Evolutionary conservation across 2,888 invertebrate species (phyloP), one percentile per base, ranked within the genome.

Genomic region (Andrena dorsata): DNA sequence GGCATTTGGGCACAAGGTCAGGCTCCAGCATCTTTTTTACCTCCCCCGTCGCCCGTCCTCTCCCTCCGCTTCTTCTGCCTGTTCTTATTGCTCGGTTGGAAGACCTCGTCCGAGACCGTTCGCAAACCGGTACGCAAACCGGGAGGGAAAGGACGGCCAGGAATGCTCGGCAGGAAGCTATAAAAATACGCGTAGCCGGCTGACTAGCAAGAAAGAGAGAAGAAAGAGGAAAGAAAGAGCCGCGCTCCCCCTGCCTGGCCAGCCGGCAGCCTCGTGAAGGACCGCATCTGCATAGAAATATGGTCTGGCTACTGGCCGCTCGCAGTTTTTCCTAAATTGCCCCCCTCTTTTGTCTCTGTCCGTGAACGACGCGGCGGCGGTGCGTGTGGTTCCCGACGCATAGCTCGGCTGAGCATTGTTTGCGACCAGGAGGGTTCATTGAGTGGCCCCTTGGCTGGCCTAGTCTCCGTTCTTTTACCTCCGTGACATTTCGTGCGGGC

Each of bases 1-100:
- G 84, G 89, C 88, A 89, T 90, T 90, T 84, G 86, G 86, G 89
- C 86, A 89, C 90, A 90, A 90, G 90, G 90, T 90, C 90, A 85
- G 60, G 61, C 74, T 65, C 63, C 75, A 72, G 65, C 72, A 68
- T 72, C 82, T 84, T 79, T 83, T 86, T 75, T 74, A 64, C 49
- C 72, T 56, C 20, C 26, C 51, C 58, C 49, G 70, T 41, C 41
- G 7, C 30, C 4, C 30, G 28, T n/a, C 41, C 20, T 58, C 41
- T 32, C 49, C 65, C 58, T 41, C 69, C 56, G 69, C 72, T 49
- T 10, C 53, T 35, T 47, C 65, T 47, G 47, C 49, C 23, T 32
- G 66, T 63, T 66, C 76, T 75, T 81, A 76, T 71, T 78, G 49
- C 23, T 49, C 72, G 72, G 23, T 60, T 47, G 73, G 69, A 76